Base-by-base conservation (phyloP, 2,113 vertebrate genomes). In the Pseudopodoces humilis region DNA sequence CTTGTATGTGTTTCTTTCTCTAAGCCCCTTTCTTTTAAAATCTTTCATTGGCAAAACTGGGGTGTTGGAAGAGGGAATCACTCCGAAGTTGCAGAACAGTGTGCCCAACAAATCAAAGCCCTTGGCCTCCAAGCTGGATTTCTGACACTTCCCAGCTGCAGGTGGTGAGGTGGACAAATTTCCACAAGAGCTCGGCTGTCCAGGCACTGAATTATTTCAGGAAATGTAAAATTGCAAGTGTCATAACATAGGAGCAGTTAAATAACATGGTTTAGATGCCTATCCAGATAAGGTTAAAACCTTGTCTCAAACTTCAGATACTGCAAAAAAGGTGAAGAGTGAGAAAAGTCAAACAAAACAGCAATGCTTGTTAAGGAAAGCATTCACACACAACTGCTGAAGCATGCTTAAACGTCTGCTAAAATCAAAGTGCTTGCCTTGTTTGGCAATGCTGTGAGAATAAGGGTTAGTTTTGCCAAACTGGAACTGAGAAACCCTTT, bases 391-490 rank as follows among this genome's bases (percentile, higher is more conserved):
- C 46, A 43, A 15, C 25, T 80, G 75, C 71, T 86, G 89, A 88
- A 83, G 46, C 1, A 0, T 67, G 78, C 46, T 50, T 55, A 80
- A 87, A 53, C 1, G 2, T 23, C 78, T 67, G 27, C 81, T 85
- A n/a, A 92, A 94, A 80, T 70, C 50, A 92, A 90, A 94, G 59
- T 39, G 55, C 63, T 70, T 77, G 71, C 82, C 92, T 83, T 88
- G 55, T 91, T 88, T 86, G 82, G 79, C 78, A 85, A 31, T n/a
- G 59, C 83, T 78, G 63, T 27, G 30, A 88, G 92, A 91, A 69
- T 64, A 72, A 72, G 25, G 21, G 58, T 44, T 62, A 35, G 41
- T 89, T 93, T 89, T 87, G 89, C 87, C 78, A 83, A 53, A 85
- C 30, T 11, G 31, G 28, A 76, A 37, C n/a, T 62, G 70, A 79